Evolutionary conservation across 2,888 invertebrate species (phyloP).

Genomic region (Cephus pygmeus): DNA sequence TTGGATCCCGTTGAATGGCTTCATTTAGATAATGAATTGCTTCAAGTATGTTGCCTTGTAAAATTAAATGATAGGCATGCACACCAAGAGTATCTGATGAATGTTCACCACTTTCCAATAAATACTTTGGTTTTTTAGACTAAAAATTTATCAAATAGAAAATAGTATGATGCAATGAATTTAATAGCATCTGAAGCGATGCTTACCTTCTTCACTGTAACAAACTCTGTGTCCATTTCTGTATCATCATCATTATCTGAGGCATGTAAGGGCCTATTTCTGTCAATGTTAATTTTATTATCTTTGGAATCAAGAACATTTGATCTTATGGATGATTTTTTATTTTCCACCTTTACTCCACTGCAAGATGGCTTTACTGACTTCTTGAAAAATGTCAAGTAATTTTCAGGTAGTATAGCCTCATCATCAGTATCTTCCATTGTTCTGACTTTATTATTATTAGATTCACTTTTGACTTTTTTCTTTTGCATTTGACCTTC

Average conservation of each 20-base stretch:
- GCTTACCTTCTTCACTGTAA: background rate
- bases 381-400: background rate
- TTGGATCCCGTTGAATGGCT: slow-evolving; percentile 26
- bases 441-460: background rate
- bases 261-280: background rate
- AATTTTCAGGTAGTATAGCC: background rate
- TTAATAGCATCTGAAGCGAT: background rate
- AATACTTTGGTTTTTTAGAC: slow-evolving; percentile 21
- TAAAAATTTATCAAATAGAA: slow-evolving; percentile 7
- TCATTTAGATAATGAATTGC: slow-evolving; percentile 28
- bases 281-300: background rate
- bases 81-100: slow-evolving; percentile 28
- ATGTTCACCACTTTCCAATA: slow-evolving; percentile 11
- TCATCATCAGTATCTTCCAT: background rate
- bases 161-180: background rate
- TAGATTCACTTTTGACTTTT: background rate
- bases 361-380: background rate
- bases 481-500: slow-evolving; percentile 11
- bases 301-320: background rate
- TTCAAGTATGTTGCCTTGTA: slow-evolving; percentile 19
- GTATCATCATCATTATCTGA: background rate
- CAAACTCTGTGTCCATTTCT: background rate
- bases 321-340: background rate
- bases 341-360: background rate
- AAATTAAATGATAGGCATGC: slow-evolving; percentile 22